Evolutionary conservation across 2,888 invertebrate genomes (phyloP), one percentile per base, ranked within the genome.

Genomic region (Dilophus febrilis): DNA sequence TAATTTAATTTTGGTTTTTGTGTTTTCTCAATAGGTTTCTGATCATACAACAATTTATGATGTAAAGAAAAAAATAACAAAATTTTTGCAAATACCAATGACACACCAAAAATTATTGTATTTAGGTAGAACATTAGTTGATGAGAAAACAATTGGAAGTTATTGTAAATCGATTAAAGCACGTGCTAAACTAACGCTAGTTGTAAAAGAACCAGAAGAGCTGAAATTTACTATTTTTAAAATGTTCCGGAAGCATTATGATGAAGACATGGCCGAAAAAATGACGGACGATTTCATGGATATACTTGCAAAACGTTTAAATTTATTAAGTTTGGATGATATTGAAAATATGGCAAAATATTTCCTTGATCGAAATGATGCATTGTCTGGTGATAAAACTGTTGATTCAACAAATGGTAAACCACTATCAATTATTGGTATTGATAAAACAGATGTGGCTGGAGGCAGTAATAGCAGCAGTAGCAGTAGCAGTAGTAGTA

Each of bases 151-250:
- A 7, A 60, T 85, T 35, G 66, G 70, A 32, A 22, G 8, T 22
- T 22, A 22, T 22, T 22, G 22, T 22, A 22, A 75, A 6, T 69
- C 70, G 46, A 77, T 84, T 28, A 77, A 76, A 56, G 79, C 83
- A 44, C 83, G 82, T 2, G 71, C 76, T 13, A 84, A 78, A 57
- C 53, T 85, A 34, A 77, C 77, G 53, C 61, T 84, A 43, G 66
- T 82, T 19, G 70, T 80, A 4, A 78, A 76, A 52, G 80, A 78
- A 49, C 70, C 72, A 7, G 74, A 75, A 40, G 62, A 70, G 0
- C 57, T 84, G 1, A 66, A 68, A 44, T 70, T 72, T 35, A 69
- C 66, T 14, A 61, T 74, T 27, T 57, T 65, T 2, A 70, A 70
- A 52, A 67, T 72, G 48, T 67, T 77, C 48, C 66, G 70, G 58